Percentiles rank a stretch among this genome's conserved stretches.
Conservation (phyloP, 1,140 invertebrate species). For the Pissodes strobi region DNA sequence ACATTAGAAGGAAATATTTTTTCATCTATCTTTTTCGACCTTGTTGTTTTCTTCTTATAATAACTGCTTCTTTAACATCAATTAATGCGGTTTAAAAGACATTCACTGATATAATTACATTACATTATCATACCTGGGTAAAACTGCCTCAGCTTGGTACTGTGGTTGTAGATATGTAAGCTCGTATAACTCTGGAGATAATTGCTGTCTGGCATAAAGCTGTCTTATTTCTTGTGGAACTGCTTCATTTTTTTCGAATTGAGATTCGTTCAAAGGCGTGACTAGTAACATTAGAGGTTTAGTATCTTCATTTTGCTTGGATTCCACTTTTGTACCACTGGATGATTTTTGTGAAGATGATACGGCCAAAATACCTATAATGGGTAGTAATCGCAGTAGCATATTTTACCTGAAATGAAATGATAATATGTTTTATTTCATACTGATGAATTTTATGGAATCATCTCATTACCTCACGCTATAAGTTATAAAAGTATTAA, state of each 20-base stretch:
- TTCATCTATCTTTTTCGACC: too few relatives aligned
- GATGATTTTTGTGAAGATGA: background rate
- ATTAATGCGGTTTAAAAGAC: constrained; percentile 1
- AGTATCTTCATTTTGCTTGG: background rate
- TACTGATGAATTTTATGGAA: too few relatives aligned
- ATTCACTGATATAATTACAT: constrained; percentile 2
- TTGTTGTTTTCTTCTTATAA: too few relatives aligned
- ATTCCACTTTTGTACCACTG: background rate
- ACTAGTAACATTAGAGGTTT: background rate
- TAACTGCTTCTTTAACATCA: too few relatives aligned
- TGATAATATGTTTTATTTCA: background rate
- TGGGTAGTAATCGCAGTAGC: background rate
- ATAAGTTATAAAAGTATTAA: too few relatives aligned
- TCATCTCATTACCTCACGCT: too few relatives aligned
- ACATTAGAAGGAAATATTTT: too few relatives aligned
- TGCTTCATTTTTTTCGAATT: background rate
- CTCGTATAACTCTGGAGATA: constrained; percentile 24
- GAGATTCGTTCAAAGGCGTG: background rate
- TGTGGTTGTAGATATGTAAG: constrained; percentile 17
- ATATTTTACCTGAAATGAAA: background rate
- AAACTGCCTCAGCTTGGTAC: constrained; percentile 4
- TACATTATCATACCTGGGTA: constrained; percentile 1
- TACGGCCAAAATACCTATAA: background rate
- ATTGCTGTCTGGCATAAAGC: constrained; percentile 27
- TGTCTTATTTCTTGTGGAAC: constrained; percentile 5